Base-by-base conservation (phyloP, 1,140 invertebrate genomes). In the Neocloeon triangulifer region DNA sequence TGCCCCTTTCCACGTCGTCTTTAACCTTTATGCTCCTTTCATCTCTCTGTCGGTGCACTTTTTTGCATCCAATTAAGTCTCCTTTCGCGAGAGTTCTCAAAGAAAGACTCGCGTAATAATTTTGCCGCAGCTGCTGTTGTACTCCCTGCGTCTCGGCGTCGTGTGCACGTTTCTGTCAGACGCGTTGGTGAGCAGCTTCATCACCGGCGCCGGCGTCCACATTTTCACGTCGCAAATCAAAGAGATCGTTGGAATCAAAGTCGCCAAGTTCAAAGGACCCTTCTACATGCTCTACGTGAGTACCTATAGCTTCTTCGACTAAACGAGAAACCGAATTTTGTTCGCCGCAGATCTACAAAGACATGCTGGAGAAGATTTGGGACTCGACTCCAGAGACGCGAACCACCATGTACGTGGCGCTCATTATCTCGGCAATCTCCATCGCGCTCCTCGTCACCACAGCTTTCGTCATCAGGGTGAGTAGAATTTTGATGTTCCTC, bases 171-270 rank as follows among this genome's bases (percentile, higher is more conserved):
- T 92, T 20, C 59, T 95, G 7, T 85, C 81, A 1, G 84, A 92
- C 44, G 76, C 81, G 1, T 60, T 95, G 37, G 76, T 94, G 1
- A 84, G 72, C 39, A 84, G 82, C 1, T 91, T 92, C 47, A 92
- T 84, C 1, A 88, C 84, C 0, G 85, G 75, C 1, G 81, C 85
- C 3, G 81, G 84, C 0, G 56, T 89, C 33, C 80, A 91, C 43
- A 86, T 94, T 9, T 55, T 88, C n/a, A 71, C 73, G 0, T 88
- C 84, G 4, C 88, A 94, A 56, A 53, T 92, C 2, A 85, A 84
- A 47, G 75, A 85, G 50, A 57, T 92, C 1, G 57, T 92, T 33
- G 86, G 86, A 1, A 47, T 91, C 0, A 51, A 49, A 2, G 47
- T 82, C n/a, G 50, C 47, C 0, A 64, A 25, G n/a, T 25, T 30